Base-by-base conservation (phyloP, 2,888 invertebrate species). In the Nemapogon koenigi region DNA sequence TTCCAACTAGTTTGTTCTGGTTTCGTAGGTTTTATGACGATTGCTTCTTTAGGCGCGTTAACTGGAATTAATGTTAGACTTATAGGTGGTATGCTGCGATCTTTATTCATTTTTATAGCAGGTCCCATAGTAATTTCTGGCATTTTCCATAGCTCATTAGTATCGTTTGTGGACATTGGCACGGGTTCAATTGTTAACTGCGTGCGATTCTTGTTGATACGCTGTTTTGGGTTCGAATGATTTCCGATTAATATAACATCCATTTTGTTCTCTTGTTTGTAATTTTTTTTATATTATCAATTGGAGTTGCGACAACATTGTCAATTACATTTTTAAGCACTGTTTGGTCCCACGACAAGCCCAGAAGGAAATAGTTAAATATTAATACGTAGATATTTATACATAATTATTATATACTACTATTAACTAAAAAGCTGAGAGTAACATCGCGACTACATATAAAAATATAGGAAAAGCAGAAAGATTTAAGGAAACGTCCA, bases 241-340 rank as follows among this genome's bases (percentile, higher is more conserved):
- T 44, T 51, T 49, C 45, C 55, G 47, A 51, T 59, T 59, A 56
- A 51, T 52, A 51, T 50, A 38, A 45, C 38, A n/a, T 33, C 16
- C 29, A 16, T 36, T 14, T 25, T n/a, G 19, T 28, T 22, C 38
- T 38, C 25, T 16, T 25, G 25, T 35, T 16, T 22, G 22, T 56
- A 57, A 47, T 53, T 53, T 46, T 53, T 47, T 51, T 55, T n/a
- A n/a, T n/a, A n/a, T 73, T 76, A 76, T 78, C 78, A 78, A 78
- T 76, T 71, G 58, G 66, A 68, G 57, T 56, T 55, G 62, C 71
- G 76, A 75, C 78, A 78, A 78, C 78, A 78, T 72, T 72, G 70
- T 66, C 70, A 67, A 56, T 49, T 35, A 45, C 19, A 17, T 17
- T 28, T 35, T 35, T 27, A 26, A 22, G 22, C 6, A 22, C 7